Evolutionary conservation across 2,113 vertebrate genomes (phyloP).

Genomic region (Gorilla gorilla): DNA sequence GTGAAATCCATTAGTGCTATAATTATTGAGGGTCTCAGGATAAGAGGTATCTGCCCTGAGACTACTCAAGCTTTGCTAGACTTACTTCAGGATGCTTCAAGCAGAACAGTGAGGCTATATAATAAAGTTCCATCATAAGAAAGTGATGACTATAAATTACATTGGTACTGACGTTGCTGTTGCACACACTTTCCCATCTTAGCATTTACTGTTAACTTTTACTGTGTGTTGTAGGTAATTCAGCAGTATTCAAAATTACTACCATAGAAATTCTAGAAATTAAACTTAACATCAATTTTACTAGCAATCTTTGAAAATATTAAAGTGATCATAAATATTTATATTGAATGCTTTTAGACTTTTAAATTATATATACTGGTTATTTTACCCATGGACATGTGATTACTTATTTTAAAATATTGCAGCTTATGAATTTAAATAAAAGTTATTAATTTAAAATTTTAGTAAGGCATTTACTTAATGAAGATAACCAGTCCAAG

Average conservation of each 20-base stretch:
- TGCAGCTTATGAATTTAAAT: neutral
- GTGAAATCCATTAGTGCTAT: neutral
- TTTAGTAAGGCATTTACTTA: neutral
- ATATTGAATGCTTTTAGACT: neutral
- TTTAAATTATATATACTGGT: neutral
- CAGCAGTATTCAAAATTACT: neutral
- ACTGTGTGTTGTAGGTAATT: neutral
- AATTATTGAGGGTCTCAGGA: neutral
- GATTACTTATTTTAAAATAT: slow-evolving; percentile 5
- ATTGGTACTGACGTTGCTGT: neutral
- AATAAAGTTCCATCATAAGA: neutral
- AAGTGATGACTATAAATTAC: neutral
- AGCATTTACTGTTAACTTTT: neutral
- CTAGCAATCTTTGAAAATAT: neutral
- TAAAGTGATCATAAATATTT: neutral
- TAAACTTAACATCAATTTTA: neutral
- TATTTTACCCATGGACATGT: neutral
- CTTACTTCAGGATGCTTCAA: neutral
- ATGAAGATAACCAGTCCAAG: neutral
- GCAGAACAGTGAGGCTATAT: neutral
- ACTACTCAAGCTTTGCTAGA: accelerated
- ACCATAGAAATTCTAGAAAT: neutral
- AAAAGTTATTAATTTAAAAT: neutral
- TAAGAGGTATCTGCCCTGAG: neutral
- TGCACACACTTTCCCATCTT: neutral